These are phyloP conservation scores for Diarsia brunnea DNA, from an alignment of 2,888 invertebrate species.

Conservation along the genomic window DNA sequence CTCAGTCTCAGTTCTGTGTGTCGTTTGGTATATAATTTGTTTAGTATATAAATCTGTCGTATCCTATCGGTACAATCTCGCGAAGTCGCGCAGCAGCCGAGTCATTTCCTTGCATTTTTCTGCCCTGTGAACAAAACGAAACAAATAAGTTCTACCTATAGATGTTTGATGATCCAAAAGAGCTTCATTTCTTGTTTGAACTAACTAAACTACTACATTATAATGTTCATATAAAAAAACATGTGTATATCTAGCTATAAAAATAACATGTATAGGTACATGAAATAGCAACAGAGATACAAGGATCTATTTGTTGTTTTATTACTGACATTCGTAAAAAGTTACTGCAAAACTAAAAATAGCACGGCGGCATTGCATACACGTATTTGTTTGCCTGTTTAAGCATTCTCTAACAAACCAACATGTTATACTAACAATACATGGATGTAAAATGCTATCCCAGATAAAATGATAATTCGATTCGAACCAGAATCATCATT, in stretches of 20 bases:
- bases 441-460: too few species aligned
- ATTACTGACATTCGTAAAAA: neutral
- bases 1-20: slow-evolving; percentile 54
- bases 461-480: neutral
- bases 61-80: slow-evolving; percentile 95
- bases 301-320: neutral
- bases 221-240: neutral
- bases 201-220: neutral
- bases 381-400: too few species aligned
- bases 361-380: neutral
- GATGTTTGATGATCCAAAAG: neutral
- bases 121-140: slow-evolving; percentile 90
- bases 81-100: slow-evolving; percentile 95
- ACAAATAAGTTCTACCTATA: neutral
- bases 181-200: neutral
- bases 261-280: neutral
- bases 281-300: neutral
- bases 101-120: slow-evolving; percentile 95
- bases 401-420: too few species aligned
- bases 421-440: too few species aligned
- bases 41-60: slow-evolving; percentile 39
- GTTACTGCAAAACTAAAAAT: neutral
- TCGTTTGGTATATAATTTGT: slow-evolving; percentile 50
- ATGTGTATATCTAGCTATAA: neutral
- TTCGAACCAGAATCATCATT: neutral